phyloP scores from a whole-genome alignment of 2,888 invertebrate species.

The Eubasilissa splendida region DNA sequence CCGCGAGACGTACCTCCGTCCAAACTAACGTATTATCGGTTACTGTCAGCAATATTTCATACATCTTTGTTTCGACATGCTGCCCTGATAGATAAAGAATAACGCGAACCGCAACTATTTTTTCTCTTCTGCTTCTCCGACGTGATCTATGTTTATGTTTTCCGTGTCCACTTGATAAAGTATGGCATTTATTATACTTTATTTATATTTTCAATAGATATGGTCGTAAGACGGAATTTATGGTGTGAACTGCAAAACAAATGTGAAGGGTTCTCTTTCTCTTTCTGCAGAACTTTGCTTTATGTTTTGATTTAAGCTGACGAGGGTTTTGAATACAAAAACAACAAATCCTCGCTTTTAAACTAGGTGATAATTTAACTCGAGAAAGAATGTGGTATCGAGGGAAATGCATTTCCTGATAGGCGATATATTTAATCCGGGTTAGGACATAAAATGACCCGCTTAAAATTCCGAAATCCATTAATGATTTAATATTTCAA shows the following conservation, averaged over 20 bases:
- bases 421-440: slow-evolving; percentile 10
- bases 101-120: slow-evolving; percentile 44
- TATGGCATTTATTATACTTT: slow-evolving; percentile 47
- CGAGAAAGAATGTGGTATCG: not conserved
- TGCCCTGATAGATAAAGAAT: slow-evolving; percentile 56
- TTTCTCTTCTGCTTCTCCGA: slow-evolving; percentile 40
- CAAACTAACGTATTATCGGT: slow-evolving; percentile 54
- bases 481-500: slow-evolving; percentile 58
- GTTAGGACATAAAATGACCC: slow-evolving; percentile 27
- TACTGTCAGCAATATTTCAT: slow-evolving; percentile 58
- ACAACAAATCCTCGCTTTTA: too few species aligned
- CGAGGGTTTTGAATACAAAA: not conserved
- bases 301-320: too few species aligned
- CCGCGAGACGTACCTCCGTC: slow-evolving; percentile 41
- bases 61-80: slow-evolving; percentile 58
- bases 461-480: slow-evolving; percentile 47
- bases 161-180: slow-evolving; percentile 45
- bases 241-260: not conserved
- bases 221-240: slow-evolving; percentile 1
- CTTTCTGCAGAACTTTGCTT: too few species aligned
- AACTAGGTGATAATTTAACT: too few species aligned
- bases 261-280: not conserved
- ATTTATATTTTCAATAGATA: slow-evolving; percentile 45
- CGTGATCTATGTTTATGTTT: slow-evolving; percentile 52
- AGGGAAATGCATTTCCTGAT: not conserved